Evolutionary conservation across 2,113 vertebrate genomes (phyloP).

Genomic region (Silurus glanis): DNA sequence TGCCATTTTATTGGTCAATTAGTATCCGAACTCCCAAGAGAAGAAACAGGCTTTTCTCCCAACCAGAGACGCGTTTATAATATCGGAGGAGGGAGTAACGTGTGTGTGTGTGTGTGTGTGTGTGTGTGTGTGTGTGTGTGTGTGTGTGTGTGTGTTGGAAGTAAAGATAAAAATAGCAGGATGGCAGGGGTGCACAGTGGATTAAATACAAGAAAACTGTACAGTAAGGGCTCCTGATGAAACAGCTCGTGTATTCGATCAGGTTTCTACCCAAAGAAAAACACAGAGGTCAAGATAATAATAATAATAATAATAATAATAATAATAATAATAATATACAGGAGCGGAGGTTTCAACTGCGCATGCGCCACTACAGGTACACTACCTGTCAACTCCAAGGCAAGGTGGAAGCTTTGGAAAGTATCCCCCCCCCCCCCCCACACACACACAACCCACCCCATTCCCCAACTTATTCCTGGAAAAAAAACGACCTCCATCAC

Average conservation of each 20-base stretch:
- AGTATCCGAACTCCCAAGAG: slow-evolving; percentile 81
- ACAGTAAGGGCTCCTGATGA: background rate
- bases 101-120: slow-evolving; percentile 25
- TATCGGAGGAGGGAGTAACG: background rate
- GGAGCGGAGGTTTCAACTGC: background rate
- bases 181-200: background rate
- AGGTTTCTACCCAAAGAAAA: too few species aligned
- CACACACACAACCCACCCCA: too few species aligned
- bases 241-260: background rate
- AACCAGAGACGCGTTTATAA: slow-evolving; percentile 28
- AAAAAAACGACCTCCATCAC: background rate
- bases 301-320: background rate
- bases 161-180: background rate
- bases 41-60: slow-evolving; percentile 72
- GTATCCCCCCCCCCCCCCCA: background rate
- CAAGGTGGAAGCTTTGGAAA: background rate
- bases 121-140: slow-evolving; percentile 9
- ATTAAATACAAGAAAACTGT: background rate
- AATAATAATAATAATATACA: background rate
- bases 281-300: too few species aligned
- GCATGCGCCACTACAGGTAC: slow-evolving; percentile 62
- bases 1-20: slow-evolving; percentile 88
- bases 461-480: too few species aligned
- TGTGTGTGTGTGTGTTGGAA: background rate
- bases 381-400: slow-evolving; percentile 54